These are phyloP conservation scores for Elephas maximus DNA, from an alignment of 2,113 vertebrate species.

Conservation along the genomic window DNA sequence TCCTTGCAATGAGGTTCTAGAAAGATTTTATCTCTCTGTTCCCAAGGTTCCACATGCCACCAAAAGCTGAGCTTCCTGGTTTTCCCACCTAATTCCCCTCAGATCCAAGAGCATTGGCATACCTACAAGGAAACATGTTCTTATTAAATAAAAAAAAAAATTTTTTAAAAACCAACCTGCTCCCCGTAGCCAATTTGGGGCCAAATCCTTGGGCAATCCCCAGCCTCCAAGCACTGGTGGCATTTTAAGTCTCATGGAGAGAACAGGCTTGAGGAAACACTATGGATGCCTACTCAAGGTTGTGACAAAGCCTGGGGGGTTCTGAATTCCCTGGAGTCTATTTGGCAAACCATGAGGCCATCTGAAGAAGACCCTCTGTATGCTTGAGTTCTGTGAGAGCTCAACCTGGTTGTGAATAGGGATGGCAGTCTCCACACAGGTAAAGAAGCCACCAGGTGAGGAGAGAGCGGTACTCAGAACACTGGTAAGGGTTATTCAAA, in stretches of 20 bases:
- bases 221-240: neutral
- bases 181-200: accelerated
- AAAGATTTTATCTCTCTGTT: neutral
- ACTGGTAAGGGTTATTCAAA: accelerated
- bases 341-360: accelerated
- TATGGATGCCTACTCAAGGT: accelerated
- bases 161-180: neutral
- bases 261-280: neutral
- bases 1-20: neutral
- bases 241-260: neutral
- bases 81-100: neutral
- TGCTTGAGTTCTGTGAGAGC: accelerated
- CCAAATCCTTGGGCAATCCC: accelerated
- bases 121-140: neutral
- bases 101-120: accelerated
- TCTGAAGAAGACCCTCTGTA: neutral
- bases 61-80: neutral
- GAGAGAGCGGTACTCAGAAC: neutral
- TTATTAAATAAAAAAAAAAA: neutral
- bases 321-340: neutral
- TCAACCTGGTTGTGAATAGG: neutral
- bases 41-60: neutral
- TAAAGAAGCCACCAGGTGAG: neutral
- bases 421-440: accelerated
- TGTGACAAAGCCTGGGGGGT: neutral